Base-by-base conservation (phyloP, 1,140 invertebrate genomes). In the Nylanderia fulva region DNA sequence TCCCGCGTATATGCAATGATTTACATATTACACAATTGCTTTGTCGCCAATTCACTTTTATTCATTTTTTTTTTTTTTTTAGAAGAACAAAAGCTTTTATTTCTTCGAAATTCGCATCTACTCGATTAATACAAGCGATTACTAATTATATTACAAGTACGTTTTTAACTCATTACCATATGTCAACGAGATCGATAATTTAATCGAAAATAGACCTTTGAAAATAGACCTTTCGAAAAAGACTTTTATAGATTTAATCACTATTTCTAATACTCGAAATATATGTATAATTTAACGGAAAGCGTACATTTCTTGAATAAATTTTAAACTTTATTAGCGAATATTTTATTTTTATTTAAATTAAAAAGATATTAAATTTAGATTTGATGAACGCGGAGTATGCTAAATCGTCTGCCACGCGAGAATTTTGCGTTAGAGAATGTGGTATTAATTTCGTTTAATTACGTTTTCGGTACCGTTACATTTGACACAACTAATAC, bases 371-470 rank as follows among this genome's bases (percentile, higher is more conserved):
- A 54, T 21, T 33, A 29, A 24, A 21, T 9, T 58, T 74, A 27
- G 9, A 21, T 18, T 58, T 39, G 33, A 39, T 7, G 21, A 56
- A 58, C 48, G 2, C 45, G 7, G 11, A 15, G 6, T 9, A 33
- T 58, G 33, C 27, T 15, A 2, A 58, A 58, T 39, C 21, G n/a
- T 54, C 71, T 9, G 15, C 27, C 11, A 42, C 9, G 21, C 11
- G 39, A 29, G 24, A 33, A 29, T 42, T 9, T 58, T 21, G 13
- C 9, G 13, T 21, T 39, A 56, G 52, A 58, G n/a, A 45, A 75
- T n/a, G n/a, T 45, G 15, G 48, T 21, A 58, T 72, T 58, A 58
- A 58, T 71, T 82, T 82, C 36, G n/a, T n/a, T n/a, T n/a, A n/a
- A 71, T 60, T 60, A 27, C 24, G 3, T 42, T 71, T 58, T 33